Evolutionary conservation across 2,888 invertebrate genomes (phyloP).

Genomic region (Tetranychus piercei): DNA sequence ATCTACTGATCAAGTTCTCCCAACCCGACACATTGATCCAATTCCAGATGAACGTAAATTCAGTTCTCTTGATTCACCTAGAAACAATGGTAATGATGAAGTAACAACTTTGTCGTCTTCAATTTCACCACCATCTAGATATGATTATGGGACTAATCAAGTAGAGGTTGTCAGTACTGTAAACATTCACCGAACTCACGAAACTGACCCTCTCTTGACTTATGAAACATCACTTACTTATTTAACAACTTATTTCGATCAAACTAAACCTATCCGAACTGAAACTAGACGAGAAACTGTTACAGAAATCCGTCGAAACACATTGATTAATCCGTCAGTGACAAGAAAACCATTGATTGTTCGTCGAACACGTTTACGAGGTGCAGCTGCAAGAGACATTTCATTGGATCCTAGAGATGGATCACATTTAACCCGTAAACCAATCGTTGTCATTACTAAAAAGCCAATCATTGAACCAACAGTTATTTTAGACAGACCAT

Average conservation of each 20-base stretch:
- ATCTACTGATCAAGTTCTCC: background rate
- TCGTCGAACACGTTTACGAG: conserved; percentile 13
- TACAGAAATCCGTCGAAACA: background rate
- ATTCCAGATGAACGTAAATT: background rate
- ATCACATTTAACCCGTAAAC: conserved; percentile 2
- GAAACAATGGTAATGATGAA: background rate
- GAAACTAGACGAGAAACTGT: background rate
- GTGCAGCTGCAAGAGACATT: background rate
- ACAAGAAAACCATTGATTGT: conserved; percentile 15
- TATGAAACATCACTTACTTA: conserved; percentile 12
- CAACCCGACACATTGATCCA: background rate
- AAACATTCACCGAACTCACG: background rate
- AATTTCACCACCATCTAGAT: background rate
- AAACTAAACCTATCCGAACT: background rate
- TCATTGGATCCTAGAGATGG: background rate
- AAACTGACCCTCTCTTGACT: conserved; percentile 5
- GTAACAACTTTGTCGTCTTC: background rate
- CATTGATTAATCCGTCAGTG: conserved; percentile 1
- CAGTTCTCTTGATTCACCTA: background rate
- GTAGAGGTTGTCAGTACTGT: background rate
- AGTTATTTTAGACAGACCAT: background rate
- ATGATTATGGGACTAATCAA: background rate
- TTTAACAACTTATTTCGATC: conserved; percentile 11
- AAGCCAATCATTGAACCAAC: conserved; percentile 12
- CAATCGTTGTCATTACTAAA: conserved; percentile 14